phyloP scores from a whole-genome alignment of 2,797 vertebrate genomes.

The Cuniculus paca region DNA sequence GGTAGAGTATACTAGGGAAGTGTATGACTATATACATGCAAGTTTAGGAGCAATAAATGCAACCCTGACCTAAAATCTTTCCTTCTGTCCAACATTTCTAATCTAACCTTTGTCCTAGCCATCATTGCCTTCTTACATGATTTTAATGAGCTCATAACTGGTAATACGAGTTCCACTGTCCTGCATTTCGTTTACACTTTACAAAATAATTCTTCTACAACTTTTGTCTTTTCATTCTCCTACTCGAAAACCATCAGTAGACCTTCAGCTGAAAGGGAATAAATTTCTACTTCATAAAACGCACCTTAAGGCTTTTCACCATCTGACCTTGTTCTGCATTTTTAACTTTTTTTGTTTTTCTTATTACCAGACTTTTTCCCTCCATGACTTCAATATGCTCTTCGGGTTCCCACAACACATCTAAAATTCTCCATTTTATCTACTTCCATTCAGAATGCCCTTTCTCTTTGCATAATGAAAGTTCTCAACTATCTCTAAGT shows the following conservation, averaged over 20 bases:
- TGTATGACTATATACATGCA: neutral
- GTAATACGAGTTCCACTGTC: neutral
- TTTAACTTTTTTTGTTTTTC: conserved; percentile 36
- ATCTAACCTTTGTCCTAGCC: neutral
- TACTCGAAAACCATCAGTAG: neutral
- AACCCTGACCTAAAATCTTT: neutral
- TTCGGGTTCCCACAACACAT: neutral
- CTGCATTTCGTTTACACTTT: neutral
- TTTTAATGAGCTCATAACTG: neutral
- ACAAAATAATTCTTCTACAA: conserved; percentile 10
- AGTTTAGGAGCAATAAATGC: neutral
- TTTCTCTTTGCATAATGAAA: conserved; percentile 4
- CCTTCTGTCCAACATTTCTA: neutral
- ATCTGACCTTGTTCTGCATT: conserved; percentile 22
- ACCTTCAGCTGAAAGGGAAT: conserved; percentile 17
- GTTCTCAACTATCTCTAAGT: conserved; percentile 4
- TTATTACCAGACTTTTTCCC: neutral
- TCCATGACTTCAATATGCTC: neutral
- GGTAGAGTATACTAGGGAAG: neutral
- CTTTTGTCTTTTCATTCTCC: neutral
- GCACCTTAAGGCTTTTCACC: neutral
- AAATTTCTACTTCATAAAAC: conserved; percentile 21
- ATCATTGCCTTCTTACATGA: neutral
- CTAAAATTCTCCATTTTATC: neutral
- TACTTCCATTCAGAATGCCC: conserved; percentile 23